These are phyloP conservation scores for Vannuccia rotundouncinata DNA, from an alignment of 2,888 invertebrate species.

Conservation along the genomic window DNA sequence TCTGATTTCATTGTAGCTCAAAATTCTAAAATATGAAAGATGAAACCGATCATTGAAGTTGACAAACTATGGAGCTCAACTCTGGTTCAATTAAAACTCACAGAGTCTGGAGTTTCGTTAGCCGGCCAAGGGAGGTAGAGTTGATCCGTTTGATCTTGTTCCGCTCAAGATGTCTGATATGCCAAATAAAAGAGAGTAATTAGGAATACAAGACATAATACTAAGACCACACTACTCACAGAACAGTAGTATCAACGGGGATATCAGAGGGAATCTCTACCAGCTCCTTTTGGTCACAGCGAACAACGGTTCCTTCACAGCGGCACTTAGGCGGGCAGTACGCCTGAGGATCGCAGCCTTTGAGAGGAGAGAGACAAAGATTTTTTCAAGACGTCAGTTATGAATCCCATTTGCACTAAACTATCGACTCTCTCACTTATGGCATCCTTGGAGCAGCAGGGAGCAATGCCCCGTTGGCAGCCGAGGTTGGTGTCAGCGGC, in stretches of 20 bases:
- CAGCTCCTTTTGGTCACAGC: constrained; percentile 76
- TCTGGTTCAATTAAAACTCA: constrained; percentile 59
- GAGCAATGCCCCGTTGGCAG: constrained; percentile 51
- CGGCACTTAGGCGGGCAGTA: constrained; percentile 76
- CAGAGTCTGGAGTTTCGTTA: constrained; percentile 78
- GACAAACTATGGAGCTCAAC: too few species aligned
- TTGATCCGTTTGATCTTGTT: constrained; percentile 74
- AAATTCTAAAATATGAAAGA: constrained; percentile 66
- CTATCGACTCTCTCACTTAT: constrained; percentile 45
- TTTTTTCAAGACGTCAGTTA: too few species aligned
- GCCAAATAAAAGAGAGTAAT: background rate
- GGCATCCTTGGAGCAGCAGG: constrained; percentile 51
- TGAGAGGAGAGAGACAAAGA: too few species aligned
- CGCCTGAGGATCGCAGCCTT: background rate
- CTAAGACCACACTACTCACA: constrained; percentile 60
- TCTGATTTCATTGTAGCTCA: constrained; percentile 87
- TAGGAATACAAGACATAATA: background rate
- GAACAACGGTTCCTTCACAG: constrained; percentile 78
- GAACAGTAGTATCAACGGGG: constrained; percentile 82
- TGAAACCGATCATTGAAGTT: background rate
- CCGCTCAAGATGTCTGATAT: constrained; percentile 79
- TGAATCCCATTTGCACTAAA: too few species aligned
- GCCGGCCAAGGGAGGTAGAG: constrained; percentile 76
- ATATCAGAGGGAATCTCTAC: constrained; percentile 76
- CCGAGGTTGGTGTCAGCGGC: constrained; percentile 49